Base-by-base conservation (phyloP, 2,113 vertebrate species). In the Todiramphus chloris region DNA sequence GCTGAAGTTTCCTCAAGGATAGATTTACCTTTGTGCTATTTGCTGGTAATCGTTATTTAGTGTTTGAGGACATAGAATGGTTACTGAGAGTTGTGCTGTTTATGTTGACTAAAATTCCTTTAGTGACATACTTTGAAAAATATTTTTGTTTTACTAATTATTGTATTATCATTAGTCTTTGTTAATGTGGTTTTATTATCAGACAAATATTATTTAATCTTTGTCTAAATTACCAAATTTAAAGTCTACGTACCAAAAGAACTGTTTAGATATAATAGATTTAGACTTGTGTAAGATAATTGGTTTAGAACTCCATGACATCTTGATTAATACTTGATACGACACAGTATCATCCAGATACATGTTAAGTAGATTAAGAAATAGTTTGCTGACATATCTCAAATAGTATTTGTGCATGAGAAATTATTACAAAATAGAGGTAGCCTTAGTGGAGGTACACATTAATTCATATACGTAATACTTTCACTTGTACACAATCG, bases 1-100 rank as follows among this genome's bases (percentile, higher is more conserved):
- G 30, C 23, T 89, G 51, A 84, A 64, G 48, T 87, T 84, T 91
- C 60, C 53, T 94, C 51, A 87, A 76, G 39, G 72, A 84, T 43
- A 89, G 89, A 89, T 91, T 91, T 91, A 75, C 37, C 18, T 91
- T 81, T 92, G 39, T 82, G 20, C 35, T 82, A 75, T 87, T 82
- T 91, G 30, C 31, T 48, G 35, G 48, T 62, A 93, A 53, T 23
- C 79, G 33, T 46, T 56, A 69, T 58, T 87, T 83, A 18, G 16
- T 64, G 23, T 94, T 82, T 74, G 35, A 87, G 24, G 31, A 69
- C 31, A 72, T 53, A 84, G 2, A 73, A 21, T 3, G 64, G 8
- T 37, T 60, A 35, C 43, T 51, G 33, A 80, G 19, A 89, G 44
- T 28, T 91, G 30, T 75, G 43, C 30, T 89, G 20, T 56, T 92